Conservation (phyloP, 2,888 invertebrate species). For the Hypolimnas misippus region DNA sequence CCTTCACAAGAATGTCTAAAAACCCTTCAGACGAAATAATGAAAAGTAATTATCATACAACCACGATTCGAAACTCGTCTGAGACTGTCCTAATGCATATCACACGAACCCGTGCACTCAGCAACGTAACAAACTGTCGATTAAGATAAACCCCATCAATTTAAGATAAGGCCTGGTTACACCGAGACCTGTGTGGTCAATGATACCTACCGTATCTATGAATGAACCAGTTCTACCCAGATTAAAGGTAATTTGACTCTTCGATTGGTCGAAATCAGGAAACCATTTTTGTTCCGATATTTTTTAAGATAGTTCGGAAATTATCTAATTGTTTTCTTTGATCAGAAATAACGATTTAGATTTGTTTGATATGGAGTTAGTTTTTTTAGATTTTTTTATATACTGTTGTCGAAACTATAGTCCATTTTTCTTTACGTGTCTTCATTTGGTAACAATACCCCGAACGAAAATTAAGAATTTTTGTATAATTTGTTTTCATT, state of each 20-base stretch:
- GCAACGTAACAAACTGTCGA: conserved; percentile 25
- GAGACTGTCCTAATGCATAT: not conserved
- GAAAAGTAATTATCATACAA: no score
- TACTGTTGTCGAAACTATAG: no score
- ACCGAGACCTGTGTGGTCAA: conserved; percentile 26
- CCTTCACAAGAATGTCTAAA: no score
- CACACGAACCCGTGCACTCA: conserved; percentile 3
- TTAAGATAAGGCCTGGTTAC: conserved; percentile 25
- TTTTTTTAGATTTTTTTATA: not conserved
- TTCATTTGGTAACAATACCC: no score
- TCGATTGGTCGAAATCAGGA: not conserved
- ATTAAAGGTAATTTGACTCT: not conserved
- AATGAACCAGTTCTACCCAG: conserved; percentile 3
- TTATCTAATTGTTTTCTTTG: no score
- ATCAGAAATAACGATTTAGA: no score
- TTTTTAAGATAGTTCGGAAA: not conserved
- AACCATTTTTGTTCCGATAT: conserved; percentile 4
- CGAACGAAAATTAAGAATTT: no score
- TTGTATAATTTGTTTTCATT: no score
- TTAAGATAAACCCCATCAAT: conserved; percentile 31
- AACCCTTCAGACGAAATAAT: no score
- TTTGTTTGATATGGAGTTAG: not conserved
- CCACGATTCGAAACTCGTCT: not conserved
- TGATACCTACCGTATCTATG: conserved; percentile 9
- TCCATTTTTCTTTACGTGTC: no score